Conservation (phyloP, 2,113 vertebrate species). For the Ophiodon elongatus region DNA sequence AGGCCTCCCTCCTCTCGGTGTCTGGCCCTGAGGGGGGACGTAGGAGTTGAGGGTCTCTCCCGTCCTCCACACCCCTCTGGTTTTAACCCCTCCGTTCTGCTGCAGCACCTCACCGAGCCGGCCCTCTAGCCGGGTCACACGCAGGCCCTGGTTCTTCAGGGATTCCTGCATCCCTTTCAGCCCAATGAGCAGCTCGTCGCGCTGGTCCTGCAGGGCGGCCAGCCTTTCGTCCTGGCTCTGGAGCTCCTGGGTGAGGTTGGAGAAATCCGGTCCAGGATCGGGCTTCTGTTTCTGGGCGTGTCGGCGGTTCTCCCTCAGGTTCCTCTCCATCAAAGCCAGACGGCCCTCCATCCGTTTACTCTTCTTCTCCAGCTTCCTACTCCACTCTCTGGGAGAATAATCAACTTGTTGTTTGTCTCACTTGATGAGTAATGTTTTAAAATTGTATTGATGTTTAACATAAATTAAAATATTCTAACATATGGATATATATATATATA, state of each 20-base stretch:
- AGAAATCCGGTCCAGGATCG: slow-evolving; percentile 26
- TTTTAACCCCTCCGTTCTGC: neutral
- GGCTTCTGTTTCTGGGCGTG: slow-evolving; percentile 53
- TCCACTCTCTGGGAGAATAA: slow-evolving; percentile 47
- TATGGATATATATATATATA: too few species aligned
- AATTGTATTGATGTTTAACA: too few species aligned
- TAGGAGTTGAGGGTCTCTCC: slow-evolving; percentile 7
- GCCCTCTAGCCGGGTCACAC: slow-evolving; percentile 64
- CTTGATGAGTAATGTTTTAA: neutral
- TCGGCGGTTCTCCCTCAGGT: slow-evolving; percentile 44
- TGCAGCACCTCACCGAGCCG: neutral
- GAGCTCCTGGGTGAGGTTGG: slow-evolving; percentile 69
- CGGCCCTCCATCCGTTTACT: slow-evolving; percentile 74
- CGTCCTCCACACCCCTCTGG: neutral
- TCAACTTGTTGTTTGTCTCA: neutral
- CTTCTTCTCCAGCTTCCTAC: slow-evolving; percentile 75
- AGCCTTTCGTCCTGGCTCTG: slow-evolving; percentile 64
- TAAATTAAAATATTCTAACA: too few species aligned
- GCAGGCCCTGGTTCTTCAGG: slow-evolving; percentile 57
- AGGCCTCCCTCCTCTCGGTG: slow-evolving; percentile 43
- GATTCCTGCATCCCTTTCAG: slow-evolving; percentile 49
- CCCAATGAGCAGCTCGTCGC: slow-evolving; percentile 61
- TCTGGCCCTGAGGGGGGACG: slow-evolving; percentile 27
- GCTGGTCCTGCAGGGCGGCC: slow-evolving; percentile 60
- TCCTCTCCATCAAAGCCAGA: slow-evolving; percentile 72